Percentiles rank a stretch among this genome's conserved stretches.
These are phyloP conservation scores for Erannis defoliaria DNA, from an alignment of 2,888 invertebrate species.

Conservation along the genomic window DNA sequence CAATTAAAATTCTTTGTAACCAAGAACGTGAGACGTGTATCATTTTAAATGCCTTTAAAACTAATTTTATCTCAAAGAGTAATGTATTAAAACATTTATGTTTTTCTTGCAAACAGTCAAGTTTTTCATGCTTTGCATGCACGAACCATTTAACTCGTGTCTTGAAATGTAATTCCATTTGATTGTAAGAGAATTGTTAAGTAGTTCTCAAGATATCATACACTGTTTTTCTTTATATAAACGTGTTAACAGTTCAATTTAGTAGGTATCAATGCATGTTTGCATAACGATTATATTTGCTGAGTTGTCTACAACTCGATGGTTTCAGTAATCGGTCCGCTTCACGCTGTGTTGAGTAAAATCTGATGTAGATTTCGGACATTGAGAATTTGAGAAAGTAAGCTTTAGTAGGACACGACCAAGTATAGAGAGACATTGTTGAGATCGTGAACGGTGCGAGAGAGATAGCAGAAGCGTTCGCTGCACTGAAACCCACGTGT, in stretches of 20 bases:
- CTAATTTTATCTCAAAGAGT: constrained; percentile 23
- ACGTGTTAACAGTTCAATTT: constrained; percentile 12
- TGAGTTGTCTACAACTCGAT: constrained; percentile 31
- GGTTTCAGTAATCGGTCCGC: constrained; percentile 42
- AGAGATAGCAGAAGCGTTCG: constrained; percentile 52
- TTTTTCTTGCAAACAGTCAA: too few relatives aligned
- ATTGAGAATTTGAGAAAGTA: constrained; percentile 50
- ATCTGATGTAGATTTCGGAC: constrained; percentile 44
- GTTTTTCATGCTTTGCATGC: constrained; percentile 44
- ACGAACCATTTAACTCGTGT: constrained; percentile 40
- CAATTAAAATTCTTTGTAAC: constrained; percentile 13
- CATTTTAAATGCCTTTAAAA: constrained; percentile 17
- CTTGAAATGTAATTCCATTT: constrained; percentile 45
- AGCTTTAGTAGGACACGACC: constrained; percentile 48
- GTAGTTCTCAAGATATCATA: not conserved
- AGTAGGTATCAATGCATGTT: constrained; percentile 33
- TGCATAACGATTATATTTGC: constrained; percentile 23
- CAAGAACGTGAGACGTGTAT: constrained; percentile 13
- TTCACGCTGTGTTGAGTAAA: constrained; percentile 48
- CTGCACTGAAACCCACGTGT: constrained; percentile 61
- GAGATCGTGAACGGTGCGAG: constrained; percentile 54
- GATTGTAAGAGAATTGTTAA: constrained; percentile 40
- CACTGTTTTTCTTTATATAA: not conserved
- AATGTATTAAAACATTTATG: constrained; percentile 20
- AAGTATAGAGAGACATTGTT: constrained; percentile 52